Conservation (phyloP, 2,113 vertebrate genomes). For the Phocoena phocoena region DNA sequence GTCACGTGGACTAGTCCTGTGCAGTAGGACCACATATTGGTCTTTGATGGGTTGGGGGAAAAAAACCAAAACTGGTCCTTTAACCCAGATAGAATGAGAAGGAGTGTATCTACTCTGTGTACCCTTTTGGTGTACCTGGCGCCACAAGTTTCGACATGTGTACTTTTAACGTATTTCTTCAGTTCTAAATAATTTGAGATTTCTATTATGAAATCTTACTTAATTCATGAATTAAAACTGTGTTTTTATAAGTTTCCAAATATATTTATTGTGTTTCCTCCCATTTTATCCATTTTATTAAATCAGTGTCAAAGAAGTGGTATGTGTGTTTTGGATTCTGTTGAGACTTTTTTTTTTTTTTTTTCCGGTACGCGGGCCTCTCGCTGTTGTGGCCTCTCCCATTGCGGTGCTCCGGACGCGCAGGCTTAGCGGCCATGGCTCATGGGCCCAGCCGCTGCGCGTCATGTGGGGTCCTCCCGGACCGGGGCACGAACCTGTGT, state of each 20-base stretch:
- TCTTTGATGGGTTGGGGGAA: neutral
- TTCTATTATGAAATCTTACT: neutral
- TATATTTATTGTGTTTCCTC: neutral
- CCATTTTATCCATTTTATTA: neutral
- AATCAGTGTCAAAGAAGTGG: neutral
- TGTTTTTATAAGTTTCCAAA: neutral
- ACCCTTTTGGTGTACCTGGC: neutral
- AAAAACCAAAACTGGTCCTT: neutral
- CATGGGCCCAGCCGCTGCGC: too few species aligned
- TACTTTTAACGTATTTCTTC: neutral
- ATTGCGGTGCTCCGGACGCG: too few species aligned
- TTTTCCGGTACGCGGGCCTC: too few species aligned
- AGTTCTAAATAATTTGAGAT: constrained; percentile 20
- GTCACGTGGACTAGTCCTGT: neutral
- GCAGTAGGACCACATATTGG: neutral
- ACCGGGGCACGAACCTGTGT: too few species aligned
- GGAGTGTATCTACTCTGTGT: neutral
- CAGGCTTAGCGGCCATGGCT: too few species aligned
- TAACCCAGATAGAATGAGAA: neutral
- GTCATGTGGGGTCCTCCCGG: too few species aligned
- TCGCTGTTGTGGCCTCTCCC: too few species aligned
- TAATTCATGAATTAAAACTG: neutral
- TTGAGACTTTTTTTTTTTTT: neutral
- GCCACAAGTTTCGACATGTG: neutral
- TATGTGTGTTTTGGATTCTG: neutral